phyloP scores from a whole-genome alignment of 1,140 invertebrate species.

The Gonioctena quinquepunctata region DNA sequence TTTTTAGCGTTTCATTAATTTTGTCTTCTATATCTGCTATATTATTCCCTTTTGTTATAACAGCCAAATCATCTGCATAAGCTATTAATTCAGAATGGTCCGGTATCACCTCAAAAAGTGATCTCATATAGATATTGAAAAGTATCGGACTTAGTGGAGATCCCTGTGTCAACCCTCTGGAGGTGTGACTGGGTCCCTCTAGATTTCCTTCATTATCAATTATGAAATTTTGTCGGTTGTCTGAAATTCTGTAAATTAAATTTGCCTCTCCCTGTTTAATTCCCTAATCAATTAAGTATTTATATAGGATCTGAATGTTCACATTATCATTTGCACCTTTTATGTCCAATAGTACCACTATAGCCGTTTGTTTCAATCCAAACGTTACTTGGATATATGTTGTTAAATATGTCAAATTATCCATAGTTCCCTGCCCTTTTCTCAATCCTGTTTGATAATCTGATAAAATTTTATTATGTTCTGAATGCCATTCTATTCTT shows the following conservation, averaged over 20 bases:
- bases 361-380: neutral
- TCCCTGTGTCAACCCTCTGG: conserved; percentile 4
- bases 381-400: neutral
- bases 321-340: conserved; percentile 16
- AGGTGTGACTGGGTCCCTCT: neutral
- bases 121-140: neutral
- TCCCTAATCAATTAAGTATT: neutral
- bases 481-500: neutral
- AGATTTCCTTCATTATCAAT: neutral
- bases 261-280: neutral
- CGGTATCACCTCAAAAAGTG: neutral
- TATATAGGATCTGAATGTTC: neutral
- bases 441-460: conserved; percentile 9
- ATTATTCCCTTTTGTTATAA: neutral
- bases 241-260: neutral
- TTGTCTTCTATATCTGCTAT: too few species aligned
- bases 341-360: conserved; percentile 3
- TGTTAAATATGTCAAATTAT: too few species aligned
- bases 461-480: neutral
- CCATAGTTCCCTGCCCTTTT: conserved; percentile 6
- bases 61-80: conserved; percentile 1
- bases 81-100: neutral
- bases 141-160: conserved; percentile 1
- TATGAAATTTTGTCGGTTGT: neutral
- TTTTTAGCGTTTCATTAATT: neutral